Evolutionary conservation across 1,140 invertebrate genomes (phyloP), one percentile per base, ranked within the genome.

Genomic region (Episyrphus balteatus): DNA sequence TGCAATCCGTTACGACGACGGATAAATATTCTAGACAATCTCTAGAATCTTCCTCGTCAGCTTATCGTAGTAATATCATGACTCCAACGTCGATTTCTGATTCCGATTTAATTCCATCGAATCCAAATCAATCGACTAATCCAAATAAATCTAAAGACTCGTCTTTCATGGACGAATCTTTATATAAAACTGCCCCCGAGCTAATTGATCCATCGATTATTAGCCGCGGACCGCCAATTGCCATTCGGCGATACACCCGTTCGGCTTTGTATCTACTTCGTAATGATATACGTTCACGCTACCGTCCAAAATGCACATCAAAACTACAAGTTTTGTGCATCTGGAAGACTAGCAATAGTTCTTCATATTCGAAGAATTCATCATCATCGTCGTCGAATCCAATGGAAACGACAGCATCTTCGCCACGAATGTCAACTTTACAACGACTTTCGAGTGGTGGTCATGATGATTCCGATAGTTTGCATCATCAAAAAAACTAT

Each of bases 241-340:
- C 21, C 21, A 26, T 26, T 26, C 21, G 21, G 21, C 21, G 1
- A 19, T 65, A 65, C 42, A 53, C 58, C 12, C 47, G 59, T 17
- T 46, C 55, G 2, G 54, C 60, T 40, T 36, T 65, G 11, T 50
- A 57, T 15, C 50, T 55, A 10, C 37, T 66, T 8, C 54, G 62
- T 14, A 59, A 58, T 42, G 62, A 58, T n/a, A 26, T 18, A 10
- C 50, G 36, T 30, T 50, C 60, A 11, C 47, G 53, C 7, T 54
- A 49, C 21, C 54, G 63, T 32, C 62, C 62, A 2, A 52, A 47
- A 32, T 63, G 58, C 53, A 46, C 51, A 5, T 42, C 37, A 8
- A 57, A 61, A 7, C 17, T 66, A 5, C 58, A 62, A 14, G 52
- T 44, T 5, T 47, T 66, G 21, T 44, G 55, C 42, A 56, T 66